Percentiles rank a stretch among this genome's conserved stretches.
These are phyloP conservation scores for Hypselothyrea guttata DNA, from an alignment of 2,888 invertebrate species.

Conservation along the genomic window DNA sequence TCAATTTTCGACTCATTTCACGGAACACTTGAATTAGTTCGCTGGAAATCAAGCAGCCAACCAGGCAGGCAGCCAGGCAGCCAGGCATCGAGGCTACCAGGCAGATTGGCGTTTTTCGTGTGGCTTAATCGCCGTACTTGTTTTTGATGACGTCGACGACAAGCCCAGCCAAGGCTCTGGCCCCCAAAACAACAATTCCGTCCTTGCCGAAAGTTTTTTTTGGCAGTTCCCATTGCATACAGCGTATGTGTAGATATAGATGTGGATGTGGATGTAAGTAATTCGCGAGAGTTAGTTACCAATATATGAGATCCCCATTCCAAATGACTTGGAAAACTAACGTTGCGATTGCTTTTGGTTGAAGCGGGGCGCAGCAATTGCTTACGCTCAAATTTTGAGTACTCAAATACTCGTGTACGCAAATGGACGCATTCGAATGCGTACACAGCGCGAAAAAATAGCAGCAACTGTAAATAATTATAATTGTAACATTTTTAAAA, in stretches of 20 bases:
- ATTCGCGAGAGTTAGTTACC: background rate
- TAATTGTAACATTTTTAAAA: too few relatives aligned
- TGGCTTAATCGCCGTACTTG: slow-evolving; percentile 55
- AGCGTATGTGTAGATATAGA: background rate
- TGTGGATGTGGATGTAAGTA: background rate
- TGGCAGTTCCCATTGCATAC: background rate
- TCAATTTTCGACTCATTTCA: slow-evolving; percentile 81
- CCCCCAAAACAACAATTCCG: too few relatives aligned
- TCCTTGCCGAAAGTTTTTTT: too few relatives aligned
- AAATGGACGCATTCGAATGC: slow-evolving; percentile 7
- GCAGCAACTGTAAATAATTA: too few relatives aligned
- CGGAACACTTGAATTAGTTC: slow-evolving; percentile 78
- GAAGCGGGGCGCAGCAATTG: slow-evolving; percentile 1
- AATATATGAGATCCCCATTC: background rate
- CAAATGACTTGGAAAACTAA: background rate
- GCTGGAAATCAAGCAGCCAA: slow-evolving; percentile 34
- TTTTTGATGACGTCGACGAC: slow-evolving; percentile 53
- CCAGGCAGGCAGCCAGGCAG: slow-evolving; percentile 3
- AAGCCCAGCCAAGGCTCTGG: slow-evolving; percentile 10
- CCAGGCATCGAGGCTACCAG: slow-evolving; percentile 1
- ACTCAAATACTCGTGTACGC: background rate
- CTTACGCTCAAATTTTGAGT: background rate
- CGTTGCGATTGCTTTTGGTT: slow-evolving; percentile 3
- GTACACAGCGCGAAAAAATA: too few relatives aligned
- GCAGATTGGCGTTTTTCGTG: slow-evolving; percentile 24